These are phyloP conservation scores for Oryzias melastigma DNA, from an alignment of 2,113 vertebrate genomes.

Conservation along the genomic window DNA sequence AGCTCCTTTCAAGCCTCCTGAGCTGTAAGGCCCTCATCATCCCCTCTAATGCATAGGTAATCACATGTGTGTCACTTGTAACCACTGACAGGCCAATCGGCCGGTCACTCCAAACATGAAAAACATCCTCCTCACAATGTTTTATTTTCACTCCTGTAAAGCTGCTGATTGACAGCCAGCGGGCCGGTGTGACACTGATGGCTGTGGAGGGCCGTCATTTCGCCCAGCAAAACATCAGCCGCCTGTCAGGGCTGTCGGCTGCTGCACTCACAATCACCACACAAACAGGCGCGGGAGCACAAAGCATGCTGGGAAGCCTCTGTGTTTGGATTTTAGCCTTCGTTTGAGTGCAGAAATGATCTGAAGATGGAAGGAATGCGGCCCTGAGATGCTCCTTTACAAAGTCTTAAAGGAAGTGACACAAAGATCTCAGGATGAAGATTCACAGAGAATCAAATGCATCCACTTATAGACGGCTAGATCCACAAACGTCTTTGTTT, in stretches of 20 bases:
- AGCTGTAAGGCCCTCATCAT: slow-evolving; percentile 64
- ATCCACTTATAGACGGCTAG: too few relatives aligned
- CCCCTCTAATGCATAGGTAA: slow-evolving; percentile 73
- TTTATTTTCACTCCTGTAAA: slow-evolving; percentile 42
- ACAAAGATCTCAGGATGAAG: too few relatives aligned
- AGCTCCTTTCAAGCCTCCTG: slow-evolving; percentile 36
- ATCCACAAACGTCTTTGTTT: too few relatives aligned
- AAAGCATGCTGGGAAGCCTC: neutral
- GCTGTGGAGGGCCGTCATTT: slow-evolving; percentile 66
- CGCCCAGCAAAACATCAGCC: slow-evolving; percentile 71
- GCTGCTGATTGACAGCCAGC: slow-evolving; percentile 61
- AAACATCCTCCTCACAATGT: slow-evolving; percentile 65
- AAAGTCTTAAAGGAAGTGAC: too few relatives aligned
- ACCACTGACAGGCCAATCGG: slow-evolving; percentile 62
- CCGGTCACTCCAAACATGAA: slow-evolving; percentile 58
- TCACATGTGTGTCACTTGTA: slow-evolving; percentile 70
- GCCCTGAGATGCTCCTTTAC: too few relatives aligned
- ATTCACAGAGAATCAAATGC: too few relatives aligned
- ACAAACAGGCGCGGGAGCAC: slow-evolving; percentile 16
- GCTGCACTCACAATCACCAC: slow-evolving; percentile 29
- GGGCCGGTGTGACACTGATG: slow-evolving; percentile 71
- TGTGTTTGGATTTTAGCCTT: too few relatives aligned
- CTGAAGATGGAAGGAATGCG: too few relatives aligned
- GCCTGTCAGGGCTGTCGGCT: slow-evolving; percentile 60
- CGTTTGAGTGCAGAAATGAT: too few relatives aligned